Base-by-base conservation (phyloP, 2,888 invertebrate species). In the Rhorus exstirpatorius region DNA sequence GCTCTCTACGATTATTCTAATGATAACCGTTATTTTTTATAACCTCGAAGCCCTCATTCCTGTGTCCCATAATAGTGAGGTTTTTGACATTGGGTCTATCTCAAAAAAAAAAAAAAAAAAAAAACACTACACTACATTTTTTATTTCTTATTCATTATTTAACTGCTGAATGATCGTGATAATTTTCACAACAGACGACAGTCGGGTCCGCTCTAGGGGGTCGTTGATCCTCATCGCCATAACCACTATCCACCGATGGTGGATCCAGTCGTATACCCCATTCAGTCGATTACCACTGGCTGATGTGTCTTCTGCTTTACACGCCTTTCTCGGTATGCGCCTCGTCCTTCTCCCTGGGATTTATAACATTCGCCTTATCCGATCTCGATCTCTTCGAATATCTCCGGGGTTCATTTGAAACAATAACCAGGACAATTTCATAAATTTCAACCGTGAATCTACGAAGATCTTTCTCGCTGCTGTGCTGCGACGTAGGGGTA, bases 341-440 rank as follows among this genome's bases (percentile, higher is more conserved):
- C 63, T 70, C 21, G 71, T 70, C 24, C 46, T 68, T 68, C 61
- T 53, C 53, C 7, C 19, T 49, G 82, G 84, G 86, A 89, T 91
- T 90, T 89, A 90, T 89, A 87, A 86, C 85, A 80, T 84, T 81
- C 51, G 65, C 70, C 86, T 90, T 91, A 91, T 91, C 91, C 87
- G 7, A 74, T 79, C 85, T 81, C 88, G 88, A 91, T 91, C 91
- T 91, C 88, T 87, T 86, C 86, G 86, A 87, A 87, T 87, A 87
- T 87, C 88, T 85, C 38, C 14, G 53, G 85, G 85, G 86, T 88
- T 90, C 89, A 87, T 89, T 88, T 90, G 88, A 90, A 91, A 91
- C 91, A 91, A 91, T 91, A 91, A 91, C 90, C 90, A 87, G 87
- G 89, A 91, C 89, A 89, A 90, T 91, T 92, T 90, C 89, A 91